These are phyloP conservation scores for Pagetopsis macropterus DNA, from an alignment of 2,797 vertebrate species.

Conservation along the genomic window DNA sequence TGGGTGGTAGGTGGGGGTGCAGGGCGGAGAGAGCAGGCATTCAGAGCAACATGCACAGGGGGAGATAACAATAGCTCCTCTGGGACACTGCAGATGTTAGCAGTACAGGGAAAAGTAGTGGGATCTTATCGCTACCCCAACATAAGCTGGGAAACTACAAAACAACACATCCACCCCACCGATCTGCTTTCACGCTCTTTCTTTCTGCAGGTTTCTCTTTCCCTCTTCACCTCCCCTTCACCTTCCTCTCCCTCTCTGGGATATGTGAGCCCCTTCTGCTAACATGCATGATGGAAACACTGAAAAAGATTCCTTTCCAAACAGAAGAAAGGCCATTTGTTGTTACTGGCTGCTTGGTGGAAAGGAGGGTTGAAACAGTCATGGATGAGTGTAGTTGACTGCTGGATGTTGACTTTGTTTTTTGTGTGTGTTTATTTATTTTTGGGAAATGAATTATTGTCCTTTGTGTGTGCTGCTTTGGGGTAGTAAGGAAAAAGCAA, in stretches of 20 bases:
- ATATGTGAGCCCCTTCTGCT: conserved; percentile 47
- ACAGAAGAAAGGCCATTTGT: conserved; percentile 43
- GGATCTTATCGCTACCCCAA: conserved; percentile 63
- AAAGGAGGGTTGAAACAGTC: not conserved
- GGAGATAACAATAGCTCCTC: conserved; percentile 84
- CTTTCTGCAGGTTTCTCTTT: conserved; percentile 29
- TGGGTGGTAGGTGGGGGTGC: conserved; percentile 73
- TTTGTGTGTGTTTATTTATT: not conserved
- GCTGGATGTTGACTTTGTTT: not conserved
- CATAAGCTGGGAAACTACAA: conserved; percentile 63
- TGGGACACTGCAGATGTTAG: conserved; percentile 85
- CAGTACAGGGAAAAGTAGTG: conserved; percentile 63
- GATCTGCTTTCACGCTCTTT: conserved; percentile 38
- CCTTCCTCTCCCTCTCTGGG: conserved; percentile 24
- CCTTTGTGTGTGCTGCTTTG: too few relatives aligned
- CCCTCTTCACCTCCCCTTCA: not conserved
- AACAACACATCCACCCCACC: conserved; percentile 58
- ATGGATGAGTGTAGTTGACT: not conserved
- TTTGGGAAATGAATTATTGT: too few relatives aligned
- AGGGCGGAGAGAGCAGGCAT: conserved; percentile 74
- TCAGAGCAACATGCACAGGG: conserved; percentile 79
- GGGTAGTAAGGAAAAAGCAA: too few relatives aligned
- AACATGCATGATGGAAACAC: conserved; percentile 40
- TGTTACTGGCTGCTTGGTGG: conserved; percentile 16
- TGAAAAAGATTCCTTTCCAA: conserved; percentile 45